A percentile compares a stretch with the other conserved stretches of the same genome.
Evolutionary conservation across 2,888 invertebrate genomes (phyloP).

Genomic region (Dusona sp.): DNA sequence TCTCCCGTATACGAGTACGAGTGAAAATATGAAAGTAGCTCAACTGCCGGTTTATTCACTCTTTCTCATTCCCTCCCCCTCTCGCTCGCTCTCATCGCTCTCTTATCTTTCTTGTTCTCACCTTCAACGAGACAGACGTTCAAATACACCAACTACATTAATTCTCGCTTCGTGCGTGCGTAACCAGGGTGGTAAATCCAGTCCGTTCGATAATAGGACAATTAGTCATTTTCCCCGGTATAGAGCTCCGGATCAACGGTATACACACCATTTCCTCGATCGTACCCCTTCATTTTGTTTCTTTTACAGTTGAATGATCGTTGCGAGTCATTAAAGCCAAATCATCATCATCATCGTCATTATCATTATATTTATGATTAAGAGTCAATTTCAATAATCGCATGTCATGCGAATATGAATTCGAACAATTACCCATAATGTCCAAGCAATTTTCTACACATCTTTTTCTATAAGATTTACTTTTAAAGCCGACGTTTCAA

Average conservation of each 20-base stretch:
- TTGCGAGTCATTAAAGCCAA: conserved; percentile 34
- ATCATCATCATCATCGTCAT: conserved; percentile 11
- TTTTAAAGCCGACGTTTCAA: not conserved
- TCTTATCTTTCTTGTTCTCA: conserved; percentile 64
- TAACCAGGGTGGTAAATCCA: conserved; percentile 66
- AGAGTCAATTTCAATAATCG: conserved; percentile 10
- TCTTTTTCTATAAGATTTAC: not conserved
- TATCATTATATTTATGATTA: not conserved
- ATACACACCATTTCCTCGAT: conserved; percentile 37
- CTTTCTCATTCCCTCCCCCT: conserved; percentile 71
- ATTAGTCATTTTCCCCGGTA: conserved; percentile 50
- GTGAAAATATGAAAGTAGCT: conserved; percentile 85
- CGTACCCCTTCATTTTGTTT: not conserved
- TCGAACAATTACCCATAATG: conserved; percentile 3
- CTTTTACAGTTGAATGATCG: conserved; percentile 14
- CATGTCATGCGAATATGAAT: not conserved
- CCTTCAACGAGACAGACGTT: conserved; percentile 63
- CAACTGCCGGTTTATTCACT: conserved; percentile 77
- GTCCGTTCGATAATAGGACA: conserved; percentile 66
- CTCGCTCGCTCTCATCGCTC: conserved; percentile 46
- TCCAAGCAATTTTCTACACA: conserved; percentile 4
- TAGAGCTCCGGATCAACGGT: not conserved
- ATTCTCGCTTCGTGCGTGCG: conserved; percentile 61
- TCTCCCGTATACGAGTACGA: conserved; percentile 80
- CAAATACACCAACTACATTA: conserved; percentile 43